Evolutionary conservation across 2,113 vertebrate species (phyloP).

Genomic region (Gnathonemus longibarbis): DNA sequence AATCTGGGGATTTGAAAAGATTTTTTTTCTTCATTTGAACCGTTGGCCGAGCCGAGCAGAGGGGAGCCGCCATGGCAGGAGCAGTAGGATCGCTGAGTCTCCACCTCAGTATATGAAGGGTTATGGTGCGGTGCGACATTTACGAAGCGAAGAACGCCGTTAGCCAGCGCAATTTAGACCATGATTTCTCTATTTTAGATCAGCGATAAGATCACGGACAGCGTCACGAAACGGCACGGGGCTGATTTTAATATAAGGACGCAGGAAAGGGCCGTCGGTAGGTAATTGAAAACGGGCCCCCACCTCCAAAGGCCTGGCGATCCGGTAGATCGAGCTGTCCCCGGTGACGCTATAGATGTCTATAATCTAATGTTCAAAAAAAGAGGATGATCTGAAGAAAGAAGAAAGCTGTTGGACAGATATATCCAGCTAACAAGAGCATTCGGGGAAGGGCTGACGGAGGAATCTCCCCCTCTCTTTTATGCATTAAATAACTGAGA

Average conservation of each 20-base stretch:
- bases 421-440: neutral
- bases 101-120: slow-evolving; percentile 22
- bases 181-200: slow-evolving; percentile 3
- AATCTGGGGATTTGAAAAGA: slow-evolving; percentile 9
- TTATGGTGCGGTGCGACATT: neutral
- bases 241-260: neutral
- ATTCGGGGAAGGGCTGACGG: slow-evolving; percentile 2
- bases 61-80: slow-evolving; percentile 37
- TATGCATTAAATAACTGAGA: neutral
- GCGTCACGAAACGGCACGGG: neutral
- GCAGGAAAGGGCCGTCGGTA: slow-evolving; percentile 26
- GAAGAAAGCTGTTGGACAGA: neutral
- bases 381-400: neutral
- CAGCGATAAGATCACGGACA: neutral
- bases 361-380: neutral
- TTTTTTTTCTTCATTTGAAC: slow-evolving; percentile 19
- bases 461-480: neutral
- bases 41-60: slow-evolving; percentile 25
- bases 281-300: slow-evolving; percentile 22
- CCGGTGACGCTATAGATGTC: neutral
- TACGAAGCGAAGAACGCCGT: neutral
- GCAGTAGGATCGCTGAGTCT: slow-evolving; percentile 31
- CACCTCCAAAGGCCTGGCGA: neutral
- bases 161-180: neutral
- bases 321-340: neutral